Conservation (phyloP, 1,140 invertebrate species). For the Formica selysi region DNA sequence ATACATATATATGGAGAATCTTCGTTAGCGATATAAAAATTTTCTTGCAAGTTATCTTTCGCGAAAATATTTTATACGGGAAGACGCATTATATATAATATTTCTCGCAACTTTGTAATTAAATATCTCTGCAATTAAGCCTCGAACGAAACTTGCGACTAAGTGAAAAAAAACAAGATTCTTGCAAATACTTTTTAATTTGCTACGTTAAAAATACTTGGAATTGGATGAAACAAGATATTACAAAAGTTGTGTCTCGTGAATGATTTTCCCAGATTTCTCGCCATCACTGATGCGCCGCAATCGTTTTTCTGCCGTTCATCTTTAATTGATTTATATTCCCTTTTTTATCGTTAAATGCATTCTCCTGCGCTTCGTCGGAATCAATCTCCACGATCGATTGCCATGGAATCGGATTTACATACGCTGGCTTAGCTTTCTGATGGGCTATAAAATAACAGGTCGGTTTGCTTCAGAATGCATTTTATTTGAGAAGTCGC, state of each 20-base stretch:
- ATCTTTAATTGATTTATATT: slow-evolving; percentile 49
- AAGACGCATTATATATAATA: background rate
- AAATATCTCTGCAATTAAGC: background rate
- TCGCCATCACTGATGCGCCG: slow-evolving; percentile 56
- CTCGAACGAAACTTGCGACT: background rate
- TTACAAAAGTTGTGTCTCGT: background rate
- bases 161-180: slow-evolving; percentile 13
- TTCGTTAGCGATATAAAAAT: background rate
- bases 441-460: slow-evolving; percentile 80
- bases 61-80: background rate
- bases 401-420: slow-evolving; percentile 83
- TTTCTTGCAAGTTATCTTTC: background rate
- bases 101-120: slow-evolving; percentile 20
- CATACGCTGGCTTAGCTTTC: slow-evolving; percentile 80
- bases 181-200: slow-evolving; percentile 2
- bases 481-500: background rate
- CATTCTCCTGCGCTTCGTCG: slow-evolving; percentile 62
- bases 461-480: background rate
- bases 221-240: background rate
- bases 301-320: slow-evolving; percentile 57
- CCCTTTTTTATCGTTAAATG: slow-evolving; percentile 22
- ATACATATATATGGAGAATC: background rate
- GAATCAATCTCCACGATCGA: slow-evolving; percentile 68
- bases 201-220: slow-evolving; percentile 6
- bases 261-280: slow-evolving; percentile 5